Base-by-base conservation (phyloP, 2,797 vertebrate species). In the Miichthys miiuy region DNA sequence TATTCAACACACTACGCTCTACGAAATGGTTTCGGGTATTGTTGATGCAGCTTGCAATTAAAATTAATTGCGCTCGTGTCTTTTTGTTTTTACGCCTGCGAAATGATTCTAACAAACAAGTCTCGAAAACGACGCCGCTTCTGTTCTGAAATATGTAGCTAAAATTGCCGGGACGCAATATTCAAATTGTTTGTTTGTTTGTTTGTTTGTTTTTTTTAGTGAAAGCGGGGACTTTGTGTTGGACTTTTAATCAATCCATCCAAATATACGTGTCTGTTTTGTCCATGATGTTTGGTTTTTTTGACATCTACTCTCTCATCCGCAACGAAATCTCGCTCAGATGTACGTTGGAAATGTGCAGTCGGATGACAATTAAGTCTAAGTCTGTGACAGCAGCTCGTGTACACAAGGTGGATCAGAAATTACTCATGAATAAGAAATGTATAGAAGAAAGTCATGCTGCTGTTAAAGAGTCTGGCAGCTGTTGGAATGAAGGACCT, bases 41-140 rank as follows among this genome's bases (percentile, higher is more conserved):
- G 52, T 82, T 65, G 70, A 52, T 64, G 51, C 48, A 63, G 71
- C 67, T 69, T 61, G 67, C 74, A 87, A 75, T 80, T 81, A 70
- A 78, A 68, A 78, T 66, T 5, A 75, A 85, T 79, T 73, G 75
- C 48, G 60, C 41, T 9, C 2, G 34, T 38, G 25, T 23, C n/a
- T 81, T 77, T 80, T 77, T 75, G 44, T 70, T 72, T 10, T 10
- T 54, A 9, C 61, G 44, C 65, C 66, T 42, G 38, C 21, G 21
- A 69, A 71, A 60, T 44, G 5, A 74, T 70, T 78, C 71, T 23
- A 38, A 51, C 23, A 72, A 76, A 57, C 27, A 58, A 44, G 54
- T 64, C 21, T 68, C 4, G 64, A 68, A 68, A 80, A 66, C 51
- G 14, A 51, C 16, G 50, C 25, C 23, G 18, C 51, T 44, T 50